Base-by-base conservation (phyloP, 2,888 invertebrate genomes). In the Erynnis tages region DNA sequence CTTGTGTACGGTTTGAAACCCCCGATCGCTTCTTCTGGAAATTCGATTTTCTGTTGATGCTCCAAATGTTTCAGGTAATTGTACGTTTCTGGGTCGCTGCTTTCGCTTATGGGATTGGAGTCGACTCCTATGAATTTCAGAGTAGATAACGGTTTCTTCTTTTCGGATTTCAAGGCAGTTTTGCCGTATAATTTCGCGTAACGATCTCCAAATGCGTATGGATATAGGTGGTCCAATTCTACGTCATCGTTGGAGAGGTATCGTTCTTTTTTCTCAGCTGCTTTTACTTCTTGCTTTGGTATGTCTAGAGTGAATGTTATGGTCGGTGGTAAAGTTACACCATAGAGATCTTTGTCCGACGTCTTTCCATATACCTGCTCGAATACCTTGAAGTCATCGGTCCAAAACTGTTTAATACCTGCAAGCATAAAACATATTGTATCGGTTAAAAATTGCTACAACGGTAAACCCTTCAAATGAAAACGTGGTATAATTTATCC, bases 291-390 rank as follows among this genome's bases (percentile, higher is more conserved):
- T 1, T 61, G 53, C 11, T 69, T 71, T 1, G 61, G 55, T 0
- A 53, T 40, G 23, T 62, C 67, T 7, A 62, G 40, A 7, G 65
- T 64, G 32, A 67, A 72, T 1, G 55, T 68, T 3, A 74, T 54
- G 40, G 59, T 61, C 0, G 82, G 67, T 3, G 84, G 85, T 13
- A 87, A 55, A 0, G 69, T 69, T 0, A 62, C 71, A 2, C 84
- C 82, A 29, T 79, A 89, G 0, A 88, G 67, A 0, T 87, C 77
- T 52, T 70, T 82, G 58, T 89, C 88, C 0, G 87, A 88, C 1
- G 87, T 88, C 61, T 75, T 85, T 0, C 85, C 86, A 57, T 87
- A 89, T 2, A 88, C 66, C 59, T 86, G 80, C 34, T 84, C 82
- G 56, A 87, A 83, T 1, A 79, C 68, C 58, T 84, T 89, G 63